Evolutionary conservation across 2,888 invertebrate species (phyloP).

Genomic region (Epirrita christyi): DNA sequence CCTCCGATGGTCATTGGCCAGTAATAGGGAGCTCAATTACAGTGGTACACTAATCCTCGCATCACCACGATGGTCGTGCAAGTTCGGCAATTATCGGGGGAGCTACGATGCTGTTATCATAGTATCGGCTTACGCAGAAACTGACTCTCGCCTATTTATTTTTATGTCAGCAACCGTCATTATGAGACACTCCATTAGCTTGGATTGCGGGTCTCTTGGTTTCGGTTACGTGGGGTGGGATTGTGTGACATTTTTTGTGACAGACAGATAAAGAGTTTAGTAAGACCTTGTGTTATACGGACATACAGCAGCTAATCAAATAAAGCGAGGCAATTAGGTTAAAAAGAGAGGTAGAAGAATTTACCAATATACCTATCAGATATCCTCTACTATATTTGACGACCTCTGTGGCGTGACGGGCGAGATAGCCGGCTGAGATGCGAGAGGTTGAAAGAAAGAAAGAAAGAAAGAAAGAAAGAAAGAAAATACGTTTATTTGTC

Average conservation of each 20-base stretch:
- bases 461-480: too few relatives aligned
- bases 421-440: too few relatives aligned
- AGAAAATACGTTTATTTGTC: too few relatives aligned
- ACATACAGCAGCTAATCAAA: not conserved
- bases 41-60: conserved; percentile 68
- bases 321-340: too few relatives aligned
- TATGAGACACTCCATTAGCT: conserved; percentile 85
- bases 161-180: conserved; percentile 85
- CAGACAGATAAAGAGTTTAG: conserved; percentile 56
- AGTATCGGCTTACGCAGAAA: conserved; percentile 85
- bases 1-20: conserved; percentile 14
- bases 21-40: conserved; percentile 62
- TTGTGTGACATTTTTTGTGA: conserved; percentile 66
- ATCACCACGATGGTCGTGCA: conserved; percentile 63
- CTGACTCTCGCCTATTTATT: conserved; percentile 85
- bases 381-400: too few relatives aligned
- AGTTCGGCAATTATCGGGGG: conserved; percentile 83
- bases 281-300: conserved; percentile 15
- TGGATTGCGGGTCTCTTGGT: conserved; percentile 82
- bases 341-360: too few relatives aligned
- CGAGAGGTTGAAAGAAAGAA: too few relatives aligned
- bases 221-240: conserved; percentile 82
- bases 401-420: too few relatives aligned
- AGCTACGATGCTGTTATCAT: conserved; percentile 81
- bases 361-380: too few relatives aligned